Conservation (phyloP, 1,140 invertebrate species). For the Caenorhabditis remanei region DNA sequence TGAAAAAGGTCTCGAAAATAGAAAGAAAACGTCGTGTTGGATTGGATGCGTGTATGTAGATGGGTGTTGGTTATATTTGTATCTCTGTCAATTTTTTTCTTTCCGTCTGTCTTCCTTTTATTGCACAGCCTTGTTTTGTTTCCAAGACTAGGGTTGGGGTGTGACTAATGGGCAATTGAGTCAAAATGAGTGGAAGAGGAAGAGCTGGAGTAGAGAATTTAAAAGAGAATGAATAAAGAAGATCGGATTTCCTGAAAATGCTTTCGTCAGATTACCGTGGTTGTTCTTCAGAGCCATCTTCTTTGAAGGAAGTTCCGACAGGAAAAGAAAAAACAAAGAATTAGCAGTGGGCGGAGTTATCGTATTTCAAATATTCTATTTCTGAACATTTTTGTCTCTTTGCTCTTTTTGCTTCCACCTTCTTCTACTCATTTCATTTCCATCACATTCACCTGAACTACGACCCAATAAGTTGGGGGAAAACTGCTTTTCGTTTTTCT, state of each 20-base stretch:
- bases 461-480: neutral
- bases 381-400: neutral
- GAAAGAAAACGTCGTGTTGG: constrained; percentile 2
- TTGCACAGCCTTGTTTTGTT: constrained; percentile 13
- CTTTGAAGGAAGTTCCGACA: neutral
- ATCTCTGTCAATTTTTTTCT: constrained; percentile 51
- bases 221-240: constrained; percentile 39
- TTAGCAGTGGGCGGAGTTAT: constrained; percentile 11
- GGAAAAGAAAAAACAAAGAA: constrained; percentile 7
- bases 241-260: constrained; percentile 42
- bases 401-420: neutral
- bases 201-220: constrained; percentile 37
- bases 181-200: constrained; percentile 35
- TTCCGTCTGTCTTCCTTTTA: constrained; percentile 43
- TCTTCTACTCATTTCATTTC: neutral
- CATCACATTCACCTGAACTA: neutral
- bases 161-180: constrained; percentile 21
- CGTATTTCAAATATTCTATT: constrained; percentile 44
- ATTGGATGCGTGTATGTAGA: neutral
- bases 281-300: constrained; percentile 12
- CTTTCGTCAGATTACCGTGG: constrained; percentile 1
- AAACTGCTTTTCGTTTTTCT: neutral
- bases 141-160: neutral
- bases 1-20: constrained; percentile 41
- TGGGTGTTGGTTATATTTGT: constrained; percentile 9